Evolutionary conservation across 2,888 invertebrate genomes (phyloP), one percentile per base, ranked within the genome.

Genomic region (Emmelina monodactyla): DNA sequence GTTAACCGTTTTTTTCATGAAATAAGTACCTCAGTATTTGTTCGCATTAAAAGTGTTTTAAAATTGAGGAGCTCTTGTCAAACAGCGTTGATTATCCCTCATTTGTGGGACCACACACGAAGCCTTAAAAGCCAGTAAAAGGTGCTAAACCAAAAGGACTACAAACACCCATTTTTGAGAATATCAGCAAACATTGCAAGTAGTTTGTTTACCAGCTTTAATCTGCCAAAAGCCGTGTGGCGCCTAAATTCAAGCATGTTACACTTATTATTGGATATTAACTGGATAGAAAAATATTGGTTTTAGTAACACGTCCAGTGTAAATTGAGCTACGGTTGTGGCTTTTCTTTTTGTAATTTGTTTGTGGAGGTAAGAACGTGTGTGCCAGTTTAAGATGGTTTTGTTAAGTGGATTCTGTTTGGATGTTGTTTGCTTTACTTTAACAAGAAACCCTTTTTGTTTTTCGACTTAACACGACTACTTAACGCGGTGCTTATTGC

Each of bases 61-160:
- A n/a, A n/a, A n/a, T n/a, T n/a, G n/a, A n/a, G n/a, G n/a, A n/a
- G n/a, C n/a, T n/a, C n/a, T n/a, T n/a, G n/a, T n/a, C n/a, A n/a
- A n/a, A n/a, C n/a, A n/a, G n/a, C n/a, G n/a, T n/a, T 10, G 25
- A 25, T 25, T 25, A 25, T 25, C 25, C 25, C 40, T n/a, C 35
- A 37, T 36, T 40, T 39, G 31, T 22, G 30, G 43, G 76, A 72
- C 78, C 78, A 72, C 78, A 76, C 78, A 76, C 70, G 65, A 47
- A 47, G 69, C 37, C 55, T 57, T 65, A 63, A 64, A 67, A 69
- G 63, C 58, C 68, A 75, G 68, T 78, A 72, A 76, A 78, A 76
- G 73, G 78, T 71, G 78, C 60, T 78, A 78, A 78, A 58, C 61
- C 63, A 62, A 68, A 76, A 72, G 62, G 62, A 64, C 55, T 61